A percentile compares a stretch with the other conserved stretches of the same genome.
These are phyloP conservation scores for Caenorhabditis uteleia DNA, from an alignment of 2,888 invertebrate genomes.

Conservation along the genomic window DNA sequence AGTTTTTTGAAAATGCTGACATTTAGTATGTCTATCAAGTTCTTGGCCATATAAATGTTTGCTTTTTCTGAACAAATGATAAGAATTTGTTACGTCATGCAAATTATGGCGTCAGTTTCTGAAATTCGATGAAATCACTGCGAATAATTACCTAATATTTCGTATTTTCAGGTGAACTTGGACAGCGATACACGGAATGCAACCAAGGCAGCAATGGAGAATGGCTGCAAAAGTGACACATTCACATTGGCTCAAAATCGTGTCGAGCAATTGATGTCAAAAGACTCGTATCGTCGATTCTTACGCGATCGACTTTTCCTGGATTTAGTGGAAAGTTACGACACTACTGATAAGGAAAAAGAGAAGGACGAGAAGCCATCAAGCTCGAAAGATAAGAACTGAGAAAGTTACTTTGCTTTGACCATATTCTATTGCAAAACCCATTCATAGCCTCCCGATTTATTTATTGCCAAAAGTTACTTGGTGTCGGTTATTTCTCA, in stretches of 20 bases:
- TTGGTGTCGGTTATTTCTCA: too few species aligned
- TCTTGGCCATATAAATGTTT: too few species aligned
- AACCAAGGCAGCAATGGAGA: slow-evolving; percentile 61
- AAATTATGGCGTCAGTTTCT: background rate
- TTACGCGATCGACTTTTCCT: slow-evolving; percentile 51
- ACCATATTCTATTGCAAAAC: too few species aligned
- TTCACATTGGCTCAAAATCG: slow-evolving; percentile 62
- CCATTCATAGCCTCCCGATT: too few species aligned
- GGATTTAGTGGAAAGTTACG: slow-evolving; percentile 44
- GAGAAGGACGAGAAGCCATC: background rate
- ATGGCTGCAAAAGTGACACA: slow-evolving; percentile 55
- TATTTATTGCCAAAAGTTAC: too few species aligned
- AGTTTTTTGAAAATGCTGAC: background rate
- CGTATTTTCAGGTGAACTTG: slow-evolving; percentile 60
- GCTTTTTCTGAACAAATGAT: background rate
- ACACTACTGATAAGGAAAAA: slow-evolving; percentile 15
- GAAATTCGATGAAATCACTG: background rate
- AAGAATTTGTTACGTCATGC: background rate
- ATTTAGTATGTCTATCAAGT: too few species aligned
- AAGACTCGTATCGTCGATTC: slow-evolving; percentile 62
- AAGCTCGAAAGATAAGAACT: too few species aligned
- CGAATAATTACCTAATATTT: background rate
- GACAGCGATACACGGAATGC: slow-evolving; percentile 63
- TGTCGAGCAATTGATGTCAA: slow-evolving; percentile 65
- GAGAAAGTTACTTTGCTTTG: too few species aligned